Conservation (phyloP, 2,797 vertebrate species). For the Acanthiza pusilla region DNA sequence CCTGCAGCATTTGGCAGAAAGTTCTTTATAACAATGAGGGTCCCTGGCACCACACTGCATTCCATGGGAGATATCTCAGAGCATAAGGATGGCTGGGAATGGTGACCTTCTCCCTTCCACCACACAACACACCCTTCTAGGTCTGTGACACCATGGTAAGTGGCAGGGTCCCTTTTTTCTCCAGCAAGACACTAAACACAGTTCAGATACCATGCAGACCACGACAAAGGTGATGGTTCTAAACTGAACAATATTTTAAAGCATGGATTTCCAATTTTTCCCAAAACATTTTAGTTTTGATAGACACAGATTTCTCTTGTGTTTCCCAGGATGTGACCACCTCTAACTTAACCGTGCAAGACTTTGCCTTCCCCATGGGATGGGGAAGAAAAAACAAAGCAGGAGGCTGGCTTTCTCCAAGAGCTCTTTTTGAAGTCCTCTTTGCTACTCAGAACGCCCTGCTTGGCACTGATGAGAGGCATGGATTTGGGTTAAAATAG, state of each 20-base stretch:
- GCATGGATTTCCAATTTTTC: background rate
- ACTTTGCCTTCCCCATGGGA: fast-evolving
- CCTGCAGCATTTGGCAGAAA: background rate
- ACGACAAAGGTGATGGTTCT: background rate
- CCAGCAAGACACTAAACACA: background rate
- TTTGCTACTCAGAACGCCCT: background rate
- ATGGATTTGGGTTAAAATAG: background rate
- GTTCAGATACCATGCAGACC: fast-evolving
- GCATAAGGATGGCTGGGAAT: background rate
- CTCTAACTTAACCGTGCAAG: background rate
- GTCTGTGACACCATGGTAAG: background rate
- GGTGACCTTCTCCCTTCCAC: background rate
- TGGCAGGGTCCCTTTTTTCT: background rate
- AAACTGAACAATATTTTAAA: background rate
- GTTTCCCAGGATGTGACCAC: background rate
- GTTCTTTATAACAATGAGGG: fast-evolving
- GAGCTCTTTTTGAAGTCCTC: background rate
- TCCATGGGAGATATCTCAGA: background rate
- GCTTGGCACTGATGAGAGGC: background rate
- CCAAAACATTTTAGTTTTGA: background rate
- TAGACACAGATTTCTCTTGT: background rate
- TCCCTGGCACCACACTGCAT: fast-evolving
- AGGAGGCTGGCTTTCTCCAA: background rate
- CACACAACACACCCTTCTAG: background rate
- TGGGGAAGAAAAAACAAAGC: background rate